phyloP scores from a whole-genome alignment of 1,140 invertebrate genomes.

The Mamestra configurata region DNA sequence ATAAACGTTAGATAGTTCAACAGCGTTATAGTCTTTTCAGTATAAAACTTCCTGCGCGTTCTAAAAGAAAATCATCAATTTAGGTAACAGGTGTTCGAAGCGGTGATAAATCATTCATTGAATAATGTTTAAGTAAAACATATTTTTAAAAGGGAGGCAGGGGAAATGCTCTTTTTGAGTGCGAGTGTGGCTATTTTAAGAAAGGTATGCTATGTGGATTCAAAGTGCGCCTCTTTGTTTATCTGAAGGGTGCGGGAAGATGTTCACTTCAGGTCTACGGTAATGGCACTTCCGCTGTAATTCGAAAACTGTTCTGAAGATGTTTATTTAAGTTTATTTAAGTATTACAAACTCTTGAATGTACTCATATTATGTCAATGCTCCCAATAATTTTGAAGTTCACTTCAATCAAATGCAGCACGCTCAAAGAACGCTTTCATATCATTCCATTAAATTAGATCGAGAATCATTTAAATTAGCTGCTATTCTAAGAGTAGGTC shows the following conservation, averaged over 20 bases:
- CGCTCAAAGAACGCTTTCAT: neutral
- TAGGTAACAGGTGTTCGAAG: constrained; percentile 45
- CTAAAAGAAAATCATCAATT: constrained; percentile 36
- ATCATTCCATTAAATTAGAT: constrained; percentile 2
- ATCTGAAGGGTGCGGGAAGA: constrained; percentile 73
- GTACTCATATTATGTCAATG: neutral
- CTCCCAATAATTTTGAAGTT: constrained; percentile 20
- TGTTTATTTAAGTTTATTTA: constrained; percentile 53
- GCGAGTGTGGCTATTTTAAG: constrained; percentile 75
- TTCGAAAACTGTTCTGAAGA: constrained; percentile 40
- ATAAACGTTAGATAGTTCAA: too few relatives aligned
- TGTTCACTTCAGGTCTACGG: constrained; percentile 66
- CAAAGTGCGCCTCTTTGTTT: constrained; percentile 82
- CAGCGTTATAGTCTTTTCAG: neutral
- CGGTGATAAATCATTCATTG: constrained; percentile 37
- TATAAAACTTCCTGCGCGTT: constrained; percentile 4
- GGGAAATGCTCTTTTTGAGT: constrained; percentile 49
- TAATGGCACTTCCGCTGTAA: constrained; percentile 57
- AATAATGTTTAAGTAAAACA: constrained; percentile 46
- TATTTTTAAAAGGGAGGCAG: constrained; percentile 55
- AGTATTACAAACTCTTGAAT: constrained; percentile 19
- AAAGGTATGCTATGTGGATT: constrained; percentile 74
- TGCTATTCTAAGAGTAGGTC: constrained; percentile 25
- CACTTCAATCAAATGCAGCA: neutral
- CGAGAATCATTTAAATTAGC: constrained; percentile 26